Evolutionary conservation across 2,888 invertebrate genomes (phyloP).

Genomic region (Dasypogon diadema): DNA sequence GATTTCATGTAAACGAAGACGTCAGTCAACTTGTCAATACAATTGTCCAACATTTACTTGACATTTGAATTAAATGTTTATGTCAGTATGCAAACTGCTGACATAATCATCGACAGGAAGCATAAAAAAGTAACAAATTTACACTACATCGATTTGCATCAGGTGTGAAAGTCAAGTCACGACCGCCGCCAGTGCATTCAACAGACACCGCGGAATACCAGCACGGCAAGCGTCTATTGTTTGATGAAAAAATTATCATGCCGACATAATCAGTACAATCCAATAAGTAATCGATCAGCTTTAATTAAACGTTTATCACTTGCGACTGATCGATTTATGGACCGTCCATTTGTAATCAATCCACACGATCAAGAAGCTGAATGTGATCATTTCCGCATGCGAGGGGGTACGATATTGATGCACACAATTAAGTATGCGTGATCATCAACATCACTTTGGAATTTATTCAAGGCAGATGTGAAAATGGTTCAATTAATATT

Average conservation of each 20-base stretch:
- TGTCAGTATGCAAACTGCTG: slow-evolving; percentile 4
- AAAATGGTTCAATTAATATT: slow-evolving; percentile 29
- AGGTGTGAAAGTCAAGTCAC: slow-evolving; percentile 24
- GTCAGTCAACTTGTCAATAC: background rate
- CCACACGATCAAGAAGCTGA: too few relatives aligned
- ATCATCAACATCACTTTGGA: background rate
- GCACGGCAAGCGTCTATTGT: slow-evolving; percentile 1
- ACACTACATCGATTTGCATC: background rate
- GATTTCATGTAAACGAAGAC: too few relatives aligned
- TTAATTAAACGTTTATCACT: slow-evolving; percentile 3
- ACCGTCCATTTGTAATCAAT: background rate
- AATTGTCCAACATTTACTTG: slow-evolving; percentile 22
- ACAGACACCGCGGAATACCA: background rate
- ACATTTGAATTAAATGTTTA: slow-evolving; percentile 1
- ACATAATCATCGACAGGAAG: background rate
- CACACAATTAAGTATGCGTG: background rate
- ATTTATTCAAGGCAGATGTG: background rate
- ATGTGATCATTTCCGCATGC: too few relatives aligned
- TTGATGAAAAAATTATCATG: background rate
- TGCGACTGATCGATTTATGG: slow-evolving; percentile 8
- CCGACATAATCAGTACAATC: slow-evolving; percentile 8
- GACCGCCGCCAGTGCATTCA: background rate
- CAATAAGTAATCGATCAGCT: background rate
- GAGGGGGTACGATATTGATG: too few relatives aligned
- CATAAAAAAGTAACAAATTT: too few relatives aligned